A percentile compares a stretch with the other conserved stretches of the same genome.
phyloP scores from a whole-genome alignment of 2,888 invertebrate genomes.

The Sminthurinus aureus region DNA sequence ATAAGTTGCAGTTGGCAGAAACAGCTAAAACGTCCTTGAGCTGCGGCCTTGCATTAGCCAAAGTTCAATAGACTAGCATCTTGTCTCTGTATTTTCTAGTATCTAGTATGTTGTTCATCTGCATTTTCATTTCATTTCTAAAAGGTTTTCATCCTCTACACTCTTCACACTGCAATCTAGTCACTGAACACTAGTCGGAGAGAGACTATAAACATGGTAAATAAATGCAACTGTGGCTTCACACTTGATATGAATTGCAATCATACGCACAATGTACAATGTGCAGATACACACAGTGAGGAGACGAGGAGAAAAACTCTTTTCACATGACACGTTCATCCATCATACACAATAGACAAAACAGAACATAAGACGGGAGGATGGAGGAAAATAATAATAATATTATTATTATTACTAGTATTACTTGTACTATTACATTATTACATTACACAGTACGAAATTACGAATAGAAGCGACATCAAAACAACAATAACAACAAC shows the following conservation, averaged over 20 bases:
- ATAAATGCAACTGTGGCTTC: slow-evolving; percentile 20
- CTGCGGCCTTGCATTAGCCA: slow-evolving; percentile 46
- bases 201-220: neutral
- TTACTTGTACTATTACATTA: too few species aligned
- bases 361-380: neutral
- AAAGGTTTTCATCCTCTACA: neutral
- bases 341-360: neutral
- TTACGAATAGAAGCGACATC: too few species aligned
- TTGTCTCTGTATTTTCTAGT: neutral
- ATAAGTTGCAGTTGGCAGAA: neutral
- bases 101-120: too few species aligned
- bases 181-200: neutral
- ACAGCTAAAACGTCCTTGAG: slow-evolving; percentile 48
- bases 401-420: too few species aligned
- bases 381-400: slow-evolving; percentile 4
- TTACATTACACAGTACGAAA: too few species aligned
- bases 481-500: too few species aligned
- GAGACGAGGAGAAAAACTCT: neutral
- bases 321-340: slow-evolving; percentile 36
- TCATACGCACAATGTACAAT: neutral
- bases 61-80: slow-evolving; percentile 40
- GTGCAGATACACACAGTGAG: neutral
- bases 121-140: too few species aligned
- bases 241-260: slow-evolving; percentile 36
- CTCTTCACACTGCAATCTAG: too few species aligned